Percentiles rank a stretch among this genome's conserved stretches.
Conservation (phyloP, 2,888 invertebrate genomes). For the Parnassius glacialis region DNA sequence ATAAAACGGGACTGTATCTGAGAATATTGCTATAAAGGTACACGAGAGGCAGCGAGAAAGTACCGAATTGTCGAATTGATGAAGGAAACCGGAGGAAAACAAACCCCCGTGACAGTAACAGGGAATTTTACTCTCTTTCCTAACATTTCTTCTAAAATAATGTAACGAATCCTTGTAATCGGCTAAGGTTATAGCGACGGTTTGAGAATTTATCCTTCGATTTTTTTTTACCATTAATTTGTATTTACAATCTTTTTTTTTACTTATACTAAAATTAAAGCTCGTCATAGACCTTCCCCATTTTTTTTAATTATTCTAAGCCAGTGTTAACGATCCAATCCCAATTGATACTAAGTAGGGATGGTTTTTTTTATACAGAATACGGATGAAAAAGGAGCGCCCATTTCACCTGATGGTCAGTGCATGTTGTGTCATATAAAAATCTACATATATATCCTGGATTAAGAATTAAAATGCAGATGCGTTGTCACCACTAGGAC, state of each 20-base stretch:
- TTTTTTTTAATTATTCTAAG: neutral
- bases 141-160: conserved; percentile 48
- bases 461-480: too few relatives aligned
- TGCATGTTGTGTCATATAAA: too few relatives aligned
- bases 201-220: conserved; percentile 1
- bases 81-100: conserved; percentile 37
- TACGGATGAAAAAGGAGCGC: too few relatives aligned
- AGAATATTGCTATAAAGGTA: conserved; percentile 19
- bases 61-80: conserved; percentile 19
- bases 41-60: conserved; percentile 10
- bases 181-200: conserved; percentile 1
- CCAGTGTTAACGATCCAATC: too few relatives aligned
- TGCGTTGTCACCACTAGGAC: too few relatives aligned
- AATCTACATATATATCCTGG: too few relatives aligned
- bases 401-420: too few relatives aligned
- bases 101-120: conserved; percentile 45
- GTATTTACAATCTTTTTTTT: neutral
- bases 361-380: too few relatives aligned
- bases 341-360: too few relatives aligned
- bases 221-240: neutral
- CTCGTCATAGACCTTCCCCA: neutral
- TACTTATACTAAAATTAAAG: neutral
- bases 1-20: conserved; percentile 9
- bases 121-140: conserved; percentile 45
- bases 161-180: conserved; percentile 38